These are phyloP conservation scores for Rhynchopsitta pachyrhyncha DNA, from an alignment of 2,113 vertebrate genomes.

Conservation along the genomic window DNA sequence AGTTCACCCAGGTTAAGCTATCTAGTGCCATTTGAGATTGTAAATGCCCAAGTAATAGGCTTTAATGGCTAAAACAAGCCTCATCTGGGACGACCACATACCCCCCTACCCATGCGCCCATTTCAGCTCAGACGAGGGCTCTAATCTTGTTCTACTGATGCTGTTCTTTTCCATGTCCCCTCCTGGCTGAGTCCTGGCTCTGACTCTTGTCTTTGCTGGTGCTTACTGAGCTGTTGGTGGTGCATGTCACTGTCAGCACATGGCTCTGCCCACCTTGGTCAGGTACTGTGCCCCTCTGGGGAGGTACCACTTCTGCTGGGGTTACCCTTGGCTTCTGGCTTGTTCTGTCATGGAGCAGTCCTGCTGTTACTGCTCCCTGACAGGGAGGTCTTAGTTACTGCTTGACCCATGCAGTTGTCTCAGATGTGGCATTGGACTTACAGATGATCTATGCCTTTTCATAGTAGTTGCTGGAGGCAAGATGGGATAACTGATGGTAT, in stretches of 20 bases:
- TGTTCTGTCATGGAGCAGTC: not conserved
- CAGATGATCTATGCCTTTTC: not conserved
- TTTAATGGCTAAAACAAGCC: not conserved
- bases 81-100: not conserved
- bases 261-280: not conserved
- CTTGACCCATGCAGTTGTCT: not conserved
- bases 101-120: not conserved
- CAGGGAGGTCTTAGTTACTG: not conserved
- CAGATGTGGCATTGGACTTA: no score
- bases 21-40: not conserved
- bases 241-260: accelerated
- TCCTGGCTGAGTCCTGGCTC: not conserved
- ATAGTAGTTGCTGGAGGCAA: not conserved
- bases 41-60: not conserved
- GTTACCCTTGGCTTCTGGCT: not conserved
- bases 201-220: not conserved
- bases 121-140: not conserved
- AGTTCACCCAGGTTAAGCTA: not conserved
- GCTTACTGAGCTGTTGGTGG: not conserved
- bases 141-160: not conserved
- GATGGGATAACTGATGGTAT: not conserved
- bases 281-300: no score
- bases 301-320: not conserved
- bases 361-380: not conserved
- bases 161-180: accelerated